Percentiles rank a stretch among this genome's conserved stretches.
phyloP scores from a whole-genome alignment of 2,888 invertebrate species.

The Calliscelio sp. region DNA sequence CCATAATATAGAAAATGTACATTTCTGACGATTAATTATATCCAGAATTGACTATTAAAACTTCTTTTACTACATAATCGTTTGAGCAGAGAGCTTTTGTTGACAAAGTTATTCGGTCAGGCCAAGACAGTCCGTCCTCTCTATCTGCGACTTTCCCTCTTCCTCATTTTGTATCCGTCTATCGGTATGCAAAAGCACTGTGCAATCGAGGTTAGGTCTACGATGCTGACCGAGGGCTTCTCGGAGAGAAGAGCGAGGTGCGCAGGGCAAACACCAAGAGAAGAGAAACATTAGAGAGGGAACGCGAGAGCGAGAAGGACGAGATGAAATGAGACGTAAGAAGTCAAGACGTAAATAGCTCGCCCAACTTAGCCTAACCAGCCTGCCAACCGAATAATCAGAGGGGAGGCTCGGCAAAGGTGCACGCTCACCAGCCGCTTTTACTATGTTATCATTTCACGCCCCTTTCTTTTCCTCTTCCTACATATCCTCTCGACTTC shows the following conservation, averaged over 20 bases:
- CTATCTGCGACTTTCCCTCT: constrained; percentile 9
- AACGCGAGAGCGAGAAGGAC: constrained; percentile 69
- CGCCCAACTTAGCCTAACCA: constrained; percentile 86
- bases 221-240: constrained; percentile 78
- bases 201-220: constrained; percentile 79
- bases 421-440: constrained; percentile 57
- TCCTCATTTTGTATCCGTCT: constrained; percentile 40
- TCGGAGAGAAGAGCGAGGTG: constrained; percentile 52
- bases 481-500: constrained; percentile 7
- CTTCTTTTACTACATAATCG: too few relatives aligned
- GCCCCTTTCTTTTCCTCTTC: constrained; percentile 43
- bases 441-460: constrained; percentile 44
- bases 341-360: constrained; percentile 85
- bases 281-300: constrained; percentile 46
- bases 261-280: constrained; percentile 56
- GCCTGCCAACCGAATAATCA: constrained; percentile 76
- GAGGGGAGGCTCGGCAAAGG: constrained; percentile 70
- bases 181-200: constrained; percentile 65
- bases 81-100: constrained; percentile 33
- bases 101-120: constrained; percentile 59
- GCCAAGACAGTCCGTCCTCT: background rate
- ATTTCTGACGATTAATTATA: too few relatives aligned
- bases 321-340: constrained; percentile 80
- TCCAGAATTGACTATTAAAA: too few relatives aligned
- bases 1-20: too few relatives aligned